Conservation (phyloP, 2,113 vertebrate species). For the Corythoichthys haematopterus region DNA sequence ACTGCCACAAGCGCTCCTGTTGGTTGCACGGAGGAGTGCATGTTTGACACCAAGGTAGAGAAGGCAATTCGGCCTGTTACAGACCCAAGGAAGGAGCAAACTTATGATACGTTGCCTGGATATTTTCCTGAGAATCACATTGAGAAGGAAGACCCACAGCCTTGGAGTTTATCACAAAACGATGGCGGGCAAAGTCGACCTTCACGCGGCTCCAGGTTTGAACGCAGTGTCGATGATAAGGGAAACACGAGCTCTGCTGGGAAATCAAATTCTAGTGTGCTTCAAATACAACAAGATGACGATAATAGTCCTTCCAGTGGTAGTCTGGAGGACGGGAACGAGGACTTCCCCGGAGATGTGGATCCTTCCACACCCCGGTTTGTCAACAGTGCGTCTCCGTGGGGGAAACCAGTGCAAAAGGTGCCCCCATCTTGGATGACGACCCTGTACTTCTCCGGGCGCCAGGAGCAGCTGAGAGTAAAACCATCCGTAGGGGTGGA, state of each 20-base stretch:
- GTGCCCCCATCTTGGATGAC: conserved; percentile 66
- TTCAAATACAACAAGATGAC: conserved; percentile 16
- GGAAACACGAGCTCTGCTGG: conserved; percentile 36
- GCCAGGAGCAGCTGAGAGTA: conserved; percentile 76
- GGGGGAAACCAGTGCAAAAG: conserved; percentile 45
- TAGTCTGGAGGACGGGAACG: conserved; percentile 20
- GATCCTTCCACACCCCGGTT: conserved; percentile 18
- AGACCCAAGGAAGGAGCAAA: neutral
- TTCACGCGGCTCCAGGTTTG: conserved; percentile 18
- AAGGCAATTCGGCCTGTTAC: conserved; percentile 11
- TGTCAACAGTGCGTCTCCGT: conserved; percentile 24
- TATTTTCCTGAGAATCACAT: neutral
- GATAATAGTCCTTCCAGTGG: conserved; percentile 19
- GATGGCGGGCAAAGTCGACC: conserved; percentile 2
- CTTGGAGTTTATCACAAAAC: neutral
- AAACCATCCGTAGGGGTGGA: conserved; percentile 69
- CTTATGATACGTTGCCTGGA: neutral
- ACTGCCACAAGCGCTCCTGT: conserved; percentile 26
- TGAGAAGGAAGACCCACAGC: neutral
- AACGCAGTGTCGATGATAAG: conserved; percentile 47
- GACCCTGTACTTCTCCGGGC: conserved; percentile 82
- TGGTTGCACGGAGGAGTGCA: conserved; percentile 49
- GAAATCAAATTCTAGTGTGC: conserved; percentile 24
- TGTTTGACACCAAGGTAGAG: conserved; percentile 35
- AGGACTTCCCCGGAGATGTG: conserved; percentile 61